Conservation (phyloP, 2,113 vertebrate genomes). For the Gymnocephalus cernua region DNA sequence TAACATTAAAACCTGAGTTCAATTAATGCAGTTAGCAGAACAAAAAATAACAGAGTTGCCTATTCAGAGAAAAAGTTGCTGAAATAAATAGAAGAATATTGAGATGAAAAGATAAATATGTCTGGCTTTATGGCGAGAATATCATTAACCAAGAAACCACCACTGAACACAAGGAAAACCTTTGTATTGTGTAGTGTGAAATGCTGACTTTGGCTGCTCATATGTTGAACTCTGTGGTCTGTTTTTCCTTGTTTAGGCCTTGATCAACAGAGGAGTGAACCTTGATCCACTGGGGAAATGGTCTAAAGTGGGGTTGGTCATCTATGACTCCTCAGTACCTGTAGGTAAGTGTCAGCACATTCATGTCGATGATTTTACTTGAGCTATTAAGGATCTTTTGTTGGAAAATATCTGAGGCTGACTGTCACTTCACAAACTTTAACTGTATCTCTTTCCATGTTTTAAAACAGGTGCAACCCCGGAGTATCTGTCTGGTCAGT, state of each 20-base stretch:
- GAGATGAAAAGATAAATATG: neutral
- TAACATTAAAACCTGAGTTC: neutral
- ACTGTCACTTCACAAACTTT: neutral
- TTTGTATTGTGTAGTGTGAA: neutral
- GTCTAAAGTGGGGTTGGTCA: constrained; percentile 96
- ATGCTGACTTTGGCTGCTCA: neutral
- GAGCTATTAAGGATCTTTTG: neutral
- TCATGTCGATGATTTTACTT: neutral
- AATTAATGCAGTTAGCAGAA: neutral
- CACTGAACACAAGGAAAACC: no score
- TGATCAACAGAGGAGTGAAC: constrained; percentile 98
- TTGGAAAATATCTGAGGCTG: neutral
- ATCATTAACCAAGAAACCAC: neutral
- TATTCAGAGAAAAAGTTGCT: neutral
- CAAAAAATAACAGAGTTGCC: neutral
- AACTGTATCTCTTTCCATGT: neutral
- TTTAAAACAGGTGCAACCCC: constrained; percentile 91
- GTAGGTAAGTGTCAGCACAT: constrained; percentile 85
- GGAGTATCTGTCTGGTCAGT: constrained; percentile 96
- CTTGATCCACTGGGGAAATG: constrained; percentile 96
- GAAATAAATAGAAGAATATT: neutral
- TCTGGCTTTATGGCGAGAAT: neutral
- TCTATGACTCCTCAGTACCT: constrained; percentile 96
- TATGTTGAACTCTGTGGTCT: neutral
- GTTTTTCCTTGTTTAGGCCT: constrained; percentile 82